Evolutionary conservation across 2,797 vertebrate species (phyloP).

Genomic region (Pseudochirops cupreus): DNA sequence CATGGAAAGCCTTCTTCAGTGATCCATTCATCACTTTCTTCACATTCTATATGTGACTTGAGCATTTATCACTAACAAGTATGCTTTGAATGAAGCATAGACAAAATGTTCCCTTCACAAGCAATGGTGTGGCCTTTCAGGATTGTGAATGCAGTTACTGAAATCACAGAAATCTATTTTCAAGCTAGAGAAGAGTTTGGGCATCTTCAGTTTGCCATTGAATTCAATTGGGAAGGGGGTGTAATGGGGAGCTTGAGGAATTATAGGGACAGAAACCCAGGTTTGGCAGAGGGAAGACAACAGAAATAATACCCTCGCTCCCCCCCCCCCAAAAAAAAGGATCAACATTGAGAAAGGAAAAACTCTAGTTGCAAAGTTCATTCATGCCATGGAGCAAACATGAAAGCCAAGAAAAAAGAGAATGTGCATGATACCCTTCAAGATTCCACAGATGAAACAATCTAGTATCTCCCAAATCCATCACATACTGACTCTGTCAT

Average conservation of each 20-base stretch:
- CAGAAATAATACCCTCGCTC: neutral
- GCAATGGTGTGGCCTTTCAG: neutral
- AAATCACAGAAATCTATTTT: slow-evolving; percentile 28
- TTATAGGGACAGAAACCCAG: neutral
- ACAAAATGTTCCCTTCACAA: neutral
- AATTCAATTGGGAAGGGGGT: neutral
- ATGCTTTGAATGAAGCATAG: neutral
- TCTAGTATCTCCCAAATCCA: neutral
- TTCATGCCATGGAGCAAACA: neutral
- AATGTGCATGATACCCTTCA: neutral
- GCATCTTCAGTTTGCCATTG: neutral
- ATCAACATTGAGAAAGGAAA: neutral
- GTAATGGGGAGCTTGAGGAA: neutral
- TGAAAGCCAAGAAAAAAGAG: slow-evolving; percentile 26
- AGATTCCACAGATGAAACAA: neutral
- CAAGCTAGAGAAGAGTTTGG: slow-evolving; percentile 30
- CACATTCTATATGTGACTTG: neutral
- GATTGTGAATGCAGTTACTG: neutral
- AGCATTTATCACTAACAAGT: slow-evolving; percentile 10
- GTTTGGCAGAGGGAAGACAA: neutral
- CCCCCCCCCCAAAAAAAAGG: neutral
- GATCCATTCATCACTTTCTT: neutral
- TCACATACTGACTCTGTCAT: neutral
- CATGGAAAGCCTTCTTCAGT: slow-evolving; percentile 36
- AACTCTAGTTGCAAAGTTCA: neutral